Evolutionary conservation across 2,113 vertebrate species (phyloP).

Genomic region (Coregonus clupeaformis): DNA sequence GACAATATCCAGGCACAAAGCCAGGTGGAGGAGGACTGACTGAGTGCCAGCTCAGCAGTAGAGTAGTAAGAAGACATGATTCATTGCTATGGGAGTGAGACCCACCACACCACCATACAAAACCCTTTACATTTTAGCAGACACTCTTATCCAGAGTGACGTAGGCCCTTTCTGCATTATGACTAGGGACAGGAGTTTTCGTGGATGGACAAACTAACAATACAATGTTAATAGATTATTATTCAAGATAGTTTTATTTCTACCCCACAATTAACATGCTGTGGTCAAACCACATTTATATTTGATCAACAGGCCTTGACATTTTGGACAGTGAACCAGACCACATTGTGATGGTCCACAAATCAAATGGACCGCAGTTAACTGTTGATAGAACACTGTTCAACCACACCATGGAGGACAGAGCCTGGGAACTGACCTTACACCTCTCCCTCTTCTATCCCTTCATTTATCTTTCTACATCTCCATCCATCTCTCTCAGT

Average conservation of each 20-base stretch:
- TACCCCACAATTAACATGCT: too few species aligned
- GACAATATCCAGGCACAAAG: conserved; percentile 43
- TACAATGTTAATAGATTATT: too few species aligned
- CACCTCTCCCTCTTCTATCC: not conserved
- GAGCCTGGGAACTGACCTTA: not conserved
- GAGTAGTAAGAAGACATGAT: too few species aligned
- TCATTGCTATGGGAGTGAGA: too few species aligned
- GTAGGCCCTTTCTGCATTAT: too few species aligned
- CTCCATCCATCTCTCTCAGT: not conserved
- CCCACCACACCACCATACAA: too few species aligned
- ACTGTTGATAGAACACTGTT: not conserved
- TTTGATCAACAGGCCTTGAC: conserved; percentile 1
- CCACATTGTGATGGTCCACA: not conserved
- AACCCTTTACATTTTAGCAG: too few species aligned
- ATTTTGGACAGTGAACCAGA: conserved; percentile 24
- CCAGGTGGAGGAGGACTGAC: conserved; percentile 39
- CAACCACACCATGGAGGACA: not conserved
- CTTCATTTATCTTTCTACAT: not conserved
- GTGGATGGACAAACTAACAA: too few species aligned
- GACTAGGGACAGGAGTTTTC: too few species aligned
- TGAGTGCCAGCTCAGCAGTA: conserved; percentile 35
- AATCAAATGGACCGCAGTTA: too few species aligned
- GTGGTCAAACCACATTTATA: not conserved
- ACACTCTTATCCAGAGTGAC: too few species aligned
- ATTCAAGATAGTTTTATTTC: too few species aligned